Percentiles rank a stretch among this genome's conserved stretches.
phyloP scores from a whole-genome alignment of 1,140 invertebrate genomes.

The Trissolcus basalis region DNA sequence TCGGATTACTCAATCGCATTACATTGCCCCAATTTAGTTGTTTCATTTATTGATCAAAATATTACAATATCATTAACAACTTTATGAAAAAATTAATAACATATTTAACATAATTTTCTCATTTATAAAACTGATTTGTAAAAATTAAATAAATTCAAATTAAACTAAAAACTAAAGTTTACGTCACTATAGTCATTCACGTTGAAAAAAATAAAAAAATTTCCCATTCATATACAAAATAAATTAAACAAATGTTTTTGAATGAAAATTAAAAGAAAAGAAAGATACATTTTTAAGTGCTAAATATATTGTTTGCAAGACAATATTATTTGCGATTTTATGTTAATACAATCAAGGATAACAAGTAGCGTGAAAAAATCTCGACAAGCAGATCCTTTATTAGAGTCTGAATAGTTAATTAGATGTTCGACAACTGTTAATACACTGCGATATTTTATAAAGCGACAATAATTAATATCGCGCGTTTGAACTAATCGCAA shows the following conservation, averaged over 20 bases:
- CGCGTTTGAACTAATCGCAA: constrained; percentile 1
- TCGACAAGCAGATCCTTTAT: constrained; percentile 41
- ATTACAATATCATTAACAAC: too few species aligned
- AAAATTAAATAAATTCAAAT: too few species aligned
- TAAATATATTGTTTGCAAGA: neutral
- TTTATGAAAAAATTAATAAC: too few species aligned
- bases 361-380: constrained; percentile 43
- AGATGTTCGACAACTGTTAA: constrained; percentile 47
- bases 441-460: constrained; percentile 25
- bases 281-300: neutral
- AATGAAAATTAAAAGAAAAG: too few species aligned
- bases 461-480: constrained; percentile 13
- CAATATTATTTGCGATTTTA: constrained; percentile 48
- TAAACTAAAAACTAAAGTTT: too few species aligned
- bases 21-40: constrained; percentile 14
- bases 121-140: too few species aligned
- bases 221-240: too few species aligned
- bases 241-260: too few species aligned
- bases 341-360: constrained; percentile 51
- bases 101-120: too few species aligned
- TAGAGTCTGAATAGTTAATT: constrained; percentile 49
- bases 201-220: too few species aligned
- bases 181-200: too few species aligned
- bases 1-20: constrained; percentile 23
- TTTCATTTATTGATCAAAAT: too few species aligned